These are phyloP conservation scores for Exocentrus adspersus DNA, from an alignment of 2,888 invertebrate species.

Conservation along the genomic window DNA sequence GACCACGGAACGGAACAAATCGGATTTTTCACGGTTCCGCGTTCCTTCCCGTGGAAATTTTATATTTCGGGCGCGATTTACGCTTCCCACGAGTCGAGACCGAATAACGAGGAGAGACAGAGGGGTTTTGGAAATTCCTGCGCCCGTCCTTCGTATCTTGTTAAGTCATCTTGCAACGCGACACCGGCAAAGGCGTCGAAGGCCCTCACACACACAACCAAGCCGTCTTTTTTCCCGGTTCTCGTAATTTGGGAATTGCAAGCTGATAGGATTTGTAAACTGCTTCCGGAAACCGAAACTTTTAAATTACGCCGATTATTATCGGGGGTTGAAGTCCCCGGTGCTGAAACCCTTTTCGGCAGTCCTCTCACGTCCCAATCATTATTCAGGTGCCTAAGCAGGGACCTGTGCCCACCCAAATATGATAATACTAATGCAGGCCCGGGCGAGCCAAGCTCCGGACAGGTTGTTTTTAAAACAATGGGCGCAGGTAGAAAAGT, in stretches of 20 bases:
- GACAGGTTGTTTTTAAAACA: background rate
- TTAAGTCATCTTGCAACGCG: constrained; percentile 61
- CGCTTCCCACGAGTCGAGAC: too few species aligned
- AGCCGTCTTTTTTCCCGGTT: too few species aligned
- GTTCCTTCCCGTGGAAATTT: too few species aligned
- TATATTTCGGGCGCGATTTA: too few species aligned
- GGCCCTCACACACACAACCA: too few species aligned
- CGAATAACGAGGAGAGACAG: constrained; percentile 53
- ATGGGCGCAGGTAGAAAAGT: background rate
- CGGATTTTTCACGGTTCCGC: too few species aligned
- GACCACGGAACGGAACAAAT: too few species aligned
- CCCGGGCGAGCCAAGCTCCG: background rate
- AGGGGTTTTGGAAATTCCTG: constrained; percentile 59
- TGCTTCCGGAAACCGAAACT: too few species aligned
- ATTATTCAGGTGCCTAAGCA: background rate
- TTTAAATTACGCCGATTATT: too few species aligned
- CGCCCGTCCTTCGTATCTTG: constrained; percentile 63
- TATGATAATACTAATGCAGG: background rate
- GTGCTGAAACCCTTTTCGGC: background rate
- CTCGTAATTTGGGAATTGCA: too few species aligned
- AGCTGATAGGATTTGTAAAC: too few species aligned
- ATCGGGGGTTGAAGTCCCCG: too few species aligned
- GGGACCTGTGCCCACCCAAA: background rate
- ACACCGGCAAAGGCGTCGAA: constrained; percentile 49
- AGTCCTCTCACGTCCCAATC: background rate